phyloP scores from a whole-genome alignment of 2,797 vertebrate species.

The Onychomys torridus region DNA sequence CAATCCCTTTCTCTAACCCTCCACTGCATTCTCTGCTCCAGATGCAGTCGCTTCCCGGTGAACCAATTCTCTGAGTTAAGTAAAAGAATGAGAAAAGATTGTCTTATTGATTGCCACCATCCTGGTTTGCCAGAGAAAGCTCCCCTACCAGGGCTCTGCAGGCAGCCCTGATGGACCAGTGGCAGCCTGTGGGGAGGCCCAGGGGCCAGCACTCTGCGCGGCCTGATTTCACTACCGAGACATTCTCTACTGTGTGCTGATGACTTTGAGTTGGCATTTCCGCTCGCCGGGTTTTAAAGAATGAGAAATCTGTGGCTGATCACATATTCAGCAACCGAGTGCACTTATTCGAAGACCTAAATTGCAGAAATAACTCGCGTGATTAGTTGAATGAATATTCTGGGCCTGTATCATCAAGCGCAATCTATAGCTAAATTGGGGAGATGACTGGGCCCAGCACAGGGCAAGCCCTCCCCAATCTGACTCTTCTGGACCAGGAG shows the following conservation, averaged over 20 bases:
- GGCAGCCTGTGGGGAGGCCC: neutral
- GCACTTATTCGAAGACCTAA: slow-evolving; percentile 73
- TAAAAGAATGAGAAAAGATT: slow-evolving; percentile 56
- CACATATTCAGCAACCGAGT: slow-evolving; percentile 75
- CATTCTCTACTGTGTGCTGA: neutral
- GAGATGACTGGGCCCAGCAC: slow-evolving; percentile 27
- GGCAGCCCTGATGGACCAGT: neutral
- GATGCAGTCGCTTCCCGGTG: slow-evolving; percentile 4
- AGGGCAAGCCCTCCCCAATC: slow-evolving; percentile 17
- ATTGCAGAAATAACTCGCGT: slow-evolving; percentile 73
- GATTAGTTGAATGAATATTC: slow-evolving; percentile 74
- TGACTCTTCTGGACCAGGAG: neutral
- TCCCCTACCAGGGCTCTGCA: neutral
- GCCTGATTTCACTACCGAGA: slow-evolving; percentile 41
- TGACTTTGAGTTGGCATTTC: slow-evolving; percentile 56
- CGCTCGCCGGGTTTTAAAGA: slow-evolving; percentile 74
- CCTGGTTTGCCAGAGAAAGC: neutral
- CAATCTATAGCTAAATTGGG: slow-evolving; percentile 70
- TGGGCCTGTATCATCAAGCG: slow-evolving; percentile 75
- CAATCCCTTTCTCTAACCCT: neutral
- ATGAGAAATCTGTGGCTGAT: slow-evolving; percentile 68
- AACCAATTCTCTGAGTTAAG: slow-evolving; percentile 59
- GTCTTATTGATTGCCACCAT: slow-evolving; percentile 57
- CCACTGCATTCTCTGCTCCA: slow-evolving; percentile 38
- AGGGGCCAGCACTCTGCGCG: fast-evolving